These are phyloP conservation scores for Vidua macroura DNA, from an alignment of 2,113 vertebrate species.

Conservation along the genomic window DNA sequence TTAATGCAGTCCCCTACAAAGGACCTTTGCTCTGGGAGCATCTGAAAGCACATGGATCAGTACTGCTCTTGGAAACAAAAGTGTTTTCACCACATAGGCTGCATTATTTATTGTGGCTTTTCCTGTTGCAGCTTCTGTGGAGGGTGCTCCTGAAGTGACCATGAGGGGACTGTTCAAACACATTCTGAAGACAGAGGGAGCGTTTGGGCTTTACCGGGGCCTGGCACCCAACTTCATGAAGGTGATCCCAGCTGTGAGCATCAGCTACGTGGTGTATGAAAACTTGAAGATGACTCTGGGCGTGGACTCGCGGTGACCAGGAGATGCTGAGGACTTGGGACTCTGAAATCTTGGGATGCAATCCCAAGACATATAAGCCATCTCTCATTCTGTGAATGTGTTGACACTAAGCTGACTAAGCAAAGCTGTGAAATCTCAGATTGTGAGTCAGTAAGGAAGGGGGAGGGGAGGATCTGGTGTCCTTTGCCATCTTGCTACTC, in stretches of 20 bases:
- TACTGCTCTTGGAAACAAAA: neutral
- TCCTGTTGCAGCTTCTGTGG: conserved; percentile 78
- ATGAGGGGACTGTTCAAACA: conserved; percentile 92
- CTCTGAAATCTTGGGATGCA: conserved; percentile 57
- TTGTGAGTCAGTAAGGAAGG: neutral
- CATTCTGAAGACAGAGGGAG: conserved; percentile 89
- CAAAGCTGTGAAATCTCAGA: conserved; percentile 74
- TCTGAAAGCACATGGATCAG: neutral
- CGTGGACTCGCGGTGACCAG: conserved; percentile 86
- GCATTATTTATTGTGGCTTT: neutral
- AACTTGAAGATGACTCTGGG: conserved; percentile 90
- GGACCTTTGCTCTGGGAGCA: neutral
- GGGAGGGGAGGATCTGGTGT: conserved; percentile 8
- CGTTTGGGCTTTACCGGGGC: conserved; percentile 90
- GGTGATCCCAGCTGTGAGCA: conserved; percentile 97
- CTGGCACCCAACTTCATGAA: conserved; percentile 98
- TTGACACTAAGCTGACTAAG: conserved; percentile 75
- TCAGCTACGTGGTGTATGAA: conserved; percentile 98
- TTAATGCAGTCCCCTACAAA: neutral
- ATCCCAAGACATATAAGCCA: conserved; percentile 64
- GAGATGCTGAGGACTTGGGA: neutral
- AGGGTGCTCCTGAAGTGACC: conserved; percentile 83
- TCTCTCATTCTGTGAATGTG: conserved; percentile 98
- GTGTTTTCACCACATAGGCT: neutral
- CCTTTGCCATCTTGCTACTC: conserved; percentile 39